Evolutionary conservation across 2,113 vertebrate genomes (phyloP).

Genomic region (Neodon shergylaensis): DNA sequence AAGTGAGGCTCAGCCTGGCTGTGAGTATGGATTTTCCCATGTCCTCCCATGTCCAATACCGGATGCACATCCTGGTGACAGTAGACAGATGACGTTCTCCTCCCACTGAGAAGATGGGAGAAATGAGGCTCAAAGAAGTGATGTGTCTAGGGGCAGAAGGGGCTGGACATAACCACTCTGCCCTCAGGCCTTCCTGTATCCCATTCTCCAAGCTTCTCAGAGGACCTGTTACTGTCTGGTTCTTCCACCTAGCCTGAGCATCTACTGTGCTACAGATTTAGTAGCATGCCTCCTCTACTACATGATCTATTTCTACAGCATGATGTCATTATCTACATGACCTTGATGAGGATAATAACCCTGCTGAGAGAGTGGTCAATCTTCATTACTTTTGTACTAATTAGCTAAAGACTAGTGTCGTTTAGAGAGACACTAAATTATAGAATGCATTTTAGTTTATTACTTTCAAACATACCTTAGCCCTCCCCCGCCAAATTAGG

Average conservation of each 20-base stretch:
- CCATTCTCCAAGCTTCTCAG: background rate
- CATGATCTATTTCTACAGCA: background rate
- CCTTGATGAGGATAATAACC: slow-evolving; percentile 50
- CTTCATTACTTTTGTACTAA: slow-evolving; percentile 61
- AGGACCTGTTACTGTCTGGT: background rate
- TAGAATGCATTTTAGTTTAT: slow-evolving; percentile 52
- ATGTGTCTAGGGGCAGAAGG: background rate
- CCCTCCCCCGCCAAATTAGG: background rate
- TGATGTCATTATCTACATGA: background rate
- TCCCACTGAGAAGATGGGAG: background rate
- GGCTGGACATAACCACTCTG: background rate
- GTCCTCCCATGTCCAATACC: rapidly evolving
- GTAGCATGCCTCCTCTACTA: background rate
- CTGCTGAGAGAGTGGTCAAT: slow-evolving; percentile 4
- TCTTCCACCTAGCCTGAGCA: background rate
- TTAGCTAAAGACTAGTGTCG: slow-evolving; percentile 42
- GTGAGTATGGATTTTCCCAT: background rate
- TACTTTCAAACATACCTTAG: slow-evolving; percentile 59
- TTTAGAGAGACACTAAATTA: slow-evolving; percentile 45
- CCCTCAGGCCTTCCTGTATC: background rate
- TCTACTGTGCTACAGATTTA: background rate
- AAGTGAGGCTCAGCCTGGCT: background rate
- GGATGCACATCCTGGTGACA: background rate
- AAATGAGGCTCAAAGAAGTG: background rate
- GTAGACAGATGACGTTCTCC: background rate